These are phyloP conservation scores for Hipposideros larvatus DNA, from an alignment of 2,797 vertebrate species.

Conservation along the genomic window DNA sequence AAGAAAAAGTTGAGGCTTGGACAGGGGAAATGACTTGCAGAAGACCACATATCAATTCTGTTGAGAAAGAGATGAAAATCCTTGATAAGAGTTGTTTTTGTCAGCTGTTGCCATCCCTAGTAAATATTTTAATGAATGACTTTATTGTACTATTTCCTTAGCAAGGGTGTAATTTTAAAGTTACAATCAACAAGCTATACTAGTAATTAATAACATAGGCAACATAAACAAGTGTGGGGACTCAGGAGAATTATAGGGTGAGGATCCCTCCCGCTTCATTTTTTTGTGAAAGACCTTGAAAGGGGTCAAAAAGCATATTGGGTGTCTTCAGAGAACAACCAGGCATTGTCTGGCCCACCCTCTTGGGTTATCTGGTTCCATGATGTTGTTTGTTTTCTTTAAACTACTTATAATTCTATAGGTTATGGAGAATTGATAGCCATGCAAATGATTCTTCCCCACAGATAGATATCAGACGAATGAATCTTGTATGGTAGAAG, in stretches of 20 bases:
- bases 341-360: neutral
- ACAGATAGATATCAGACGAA: neutral
- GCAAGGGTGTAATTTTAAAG: neutral
- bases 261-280: neutral
- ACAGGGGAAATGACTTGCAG: conserved; percentile 27
- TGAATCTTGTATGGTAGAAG: neutral
- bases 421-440: neutral
- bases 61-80: conserved; percentile 33
- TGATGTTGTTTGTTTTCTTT: neutral
- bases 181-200: neutral
- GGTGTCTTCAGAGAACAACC: neutral
- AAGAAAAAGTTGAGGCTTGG: neutral
- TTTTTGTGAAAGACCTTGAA: conserved; percentile 9
- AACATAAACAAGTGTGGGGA: neutral
- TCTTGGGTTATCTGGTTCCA: neutral
- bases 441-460: neutral
- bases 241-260: neutral
- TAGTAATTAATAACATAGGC: neutral
- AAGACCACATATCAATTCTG: neutral
- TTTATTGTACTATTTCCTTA: neutral
- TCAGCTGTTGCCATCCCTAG: neutral
- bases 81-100: conserved; percentile 7
- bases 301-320: neutral
- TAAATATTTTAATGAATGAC: conserved; percentile 11
- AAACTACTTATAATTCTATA: neutral